These are phyloP conservation scores for Sipha maydis DNA, from an alignment of 2,888 invertebrate species.

Conservation along the genomic window DNA sequence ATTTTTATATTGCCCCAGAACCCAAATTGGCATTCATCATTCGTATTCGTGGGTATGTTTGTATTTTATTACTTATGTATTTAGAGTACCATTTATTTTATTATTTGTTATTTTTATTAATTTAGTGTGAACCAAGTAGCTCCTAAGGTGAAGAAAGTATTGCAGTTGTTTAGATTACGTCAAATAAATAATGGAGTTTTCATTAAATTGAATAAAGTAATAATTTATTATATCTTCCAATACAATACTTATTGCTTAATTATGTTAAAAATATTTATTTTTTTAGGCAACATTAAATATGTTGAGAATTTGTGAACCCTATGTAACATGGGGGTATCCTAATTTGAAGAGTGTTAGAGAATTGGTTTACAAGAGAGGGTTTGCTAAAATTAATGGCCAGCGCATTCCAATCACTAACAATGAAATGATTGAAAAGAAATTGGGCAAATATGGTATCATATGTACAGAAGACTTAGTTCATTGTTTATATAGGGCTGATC, in stretches of 20 bases:
- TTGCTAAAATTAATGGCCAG: conserved; percentile 90
- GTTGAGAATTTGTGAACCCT: conserved; percentile 98
- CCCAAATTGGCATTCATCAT: conserved; percentile 97
- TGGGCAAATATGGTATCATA: conserved; percentile 88
- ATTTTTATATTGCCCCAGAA: conserved; percentile 97
- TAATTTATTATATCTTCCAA: background rate
- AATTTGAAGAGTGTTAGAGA: conserved; percentile 96
- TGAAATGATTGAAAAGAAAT: conserved; percentile 88
- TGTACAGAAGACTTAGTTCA: conserved; percentile 99
- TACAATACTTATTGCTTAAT: background rate
- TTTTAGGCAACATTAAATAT: conserved; percentile 91
- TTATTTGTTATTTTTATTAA: conserved; percentile 64
- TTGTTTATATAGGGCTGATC: conserved; percentile 89
- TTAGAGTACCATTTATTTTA: background rate
- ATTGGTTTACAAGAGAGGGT: conserved; percentile 97
- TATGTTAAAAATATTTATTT: conserved; percentile 8
- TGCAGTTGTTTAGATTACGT: conserved; percentile 94
- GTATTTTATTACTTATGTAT: background rate
- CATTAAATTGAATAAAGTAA: conserved; percentile 89
- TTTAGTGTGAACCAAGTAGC: conserved; percentile 84
- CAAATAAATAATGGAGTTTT: conserved; percentile 99
- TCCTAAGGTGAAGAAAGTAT: conserved; percentile 90
- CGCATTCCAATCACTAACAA: conserved; percentile 95
- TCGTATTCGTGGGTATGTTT: conserved; percentile 87
- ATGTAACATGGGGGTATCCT: conserved; percentile 98